phyloP scores from a whole-genome alignment of 2,797 vertebrate genomes.

The Poeciliopsis turneri region DNA sequence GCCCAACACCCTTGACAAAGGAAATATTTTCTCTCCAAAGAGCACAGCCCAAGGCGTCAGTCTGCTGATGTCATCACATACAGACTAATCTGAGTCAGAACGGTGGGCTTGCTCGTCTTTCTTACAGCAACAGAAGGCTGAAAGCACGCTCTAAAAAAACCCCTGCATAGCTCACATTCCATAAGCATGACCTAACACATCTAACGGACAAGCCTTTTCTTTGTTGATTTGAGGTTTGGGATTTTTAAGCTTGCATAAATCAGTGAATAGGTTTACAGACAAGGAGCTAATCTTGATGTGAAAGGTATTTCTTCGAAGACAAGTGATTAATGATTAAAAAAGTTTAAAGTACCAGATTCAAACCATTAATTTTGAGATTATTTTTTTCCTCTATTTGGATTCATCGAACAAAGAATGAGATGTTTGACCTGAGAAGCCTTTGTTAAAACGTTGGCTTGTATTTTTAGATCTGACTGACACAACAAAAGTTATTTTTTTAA shows the following conservation, averaged over 20 bases:
- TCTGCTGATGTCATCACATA: constrained; percentile 49
- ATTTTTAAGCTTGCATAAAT: constrained; percentile 43
- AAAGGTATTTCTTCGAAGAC: constrained; percentile 13
- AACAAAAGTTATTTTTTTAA: not conserved
- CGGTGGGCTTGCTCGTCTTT: constrained; percentile 6
- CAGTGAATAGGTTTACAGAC: constrained; percentile 37
- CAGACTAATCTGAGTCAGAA: constrained; percentile 60
- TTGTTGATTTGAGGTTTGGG: constrained; percentile 38
- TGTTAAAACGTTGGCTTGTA: not conserved
- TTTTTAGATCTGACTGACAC: not conserved
- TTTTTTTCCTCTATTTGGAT: not conserved
- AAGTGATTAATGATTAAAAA: constrained; percentile 8
- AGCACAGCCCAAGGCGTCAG: constrained; percentile 36
- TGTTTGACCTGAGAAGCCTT: not conserved
- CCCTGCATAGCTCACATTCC: constrained; percentile 60
- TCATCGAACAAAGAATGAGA: not conserved
- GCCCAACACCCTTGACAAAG: constrained; percentile 19
- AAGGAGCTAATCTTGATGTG: constrained; percentile 18
- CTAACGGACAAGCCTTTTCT: constrained; percentile 33
- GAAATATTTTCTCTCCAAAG: constrained; percentile 43
- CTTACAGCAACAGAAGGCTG: constrained; percentile 50
- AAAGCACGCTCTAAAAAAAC: constrained; percentile 21
- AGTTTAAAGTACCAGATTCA: not conserved
- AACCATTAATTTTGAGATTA: constrained; percentile 1
- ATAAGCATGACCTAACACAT: constrained; percentile 40